Evolutionary conservation across 2,797 vertebrate genomes (phyloP).

Genomic region (Macroramphosus scolopax): DNA sequence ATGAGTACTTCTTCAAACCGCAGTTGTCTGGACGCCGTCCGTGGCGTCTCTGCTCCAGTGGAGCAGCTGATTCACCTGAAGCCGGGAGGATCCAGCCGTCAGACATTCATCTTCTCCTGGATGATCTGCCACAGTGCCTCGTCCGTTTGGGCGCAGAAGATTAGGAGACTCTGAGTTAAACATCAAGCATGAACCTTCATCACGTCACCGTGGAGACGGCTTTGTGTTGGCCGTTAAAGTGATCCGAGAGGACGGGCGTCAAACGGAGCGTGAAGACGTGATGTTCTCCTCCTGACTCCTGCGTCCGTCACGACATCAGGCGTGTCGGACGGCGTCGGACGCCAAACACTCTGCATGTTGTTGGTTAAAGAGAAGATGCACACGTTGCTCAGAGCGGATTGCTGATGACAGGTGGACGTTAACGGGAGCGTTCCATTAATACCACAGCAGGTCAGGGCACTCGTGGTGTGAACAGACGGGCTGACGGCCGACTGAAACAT

Average conservation of each 20-base stretch:
- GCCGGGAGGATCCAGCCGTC: background rate
- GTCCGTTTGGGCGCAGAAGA: conserved; percentile 4
- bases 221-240: conserved; percentile 7
- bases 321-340: too few species aligned
- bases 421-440: too few species aligned
- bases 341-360: too few species aligned
- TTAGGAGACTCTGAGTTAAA: conserved; percentile 23
- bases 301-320: too few species aligned
- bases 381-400: too few species aligned
- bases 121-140: conserved; percentile 7
- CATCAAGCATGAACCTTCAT: conserved; percentile 17
- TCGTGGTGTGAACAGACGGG: too few species aligned
- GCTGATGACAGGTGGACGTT: too few species aligned
- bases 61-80: conserved; percentile 12
- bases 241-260: conserved; percentile 24
- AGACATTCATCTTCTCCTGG: conserved; percentile 5
- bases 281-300: background rate
- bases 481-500: too few species aligned
- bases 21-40: background rate
- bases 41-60: background rate
- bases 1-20: too few species aligned
- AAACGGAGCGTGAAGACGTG: conserved; percentile 27
- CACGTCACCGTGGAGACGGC: conserved; percentile 13
- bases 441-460: too few species aligned
- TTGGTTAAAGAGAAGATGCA: too few species aligned